Evolutionary conservation across 2,797 vertebrate species (phyloP).

Genomic region (Hyperoplus immaculatus): DNA sequence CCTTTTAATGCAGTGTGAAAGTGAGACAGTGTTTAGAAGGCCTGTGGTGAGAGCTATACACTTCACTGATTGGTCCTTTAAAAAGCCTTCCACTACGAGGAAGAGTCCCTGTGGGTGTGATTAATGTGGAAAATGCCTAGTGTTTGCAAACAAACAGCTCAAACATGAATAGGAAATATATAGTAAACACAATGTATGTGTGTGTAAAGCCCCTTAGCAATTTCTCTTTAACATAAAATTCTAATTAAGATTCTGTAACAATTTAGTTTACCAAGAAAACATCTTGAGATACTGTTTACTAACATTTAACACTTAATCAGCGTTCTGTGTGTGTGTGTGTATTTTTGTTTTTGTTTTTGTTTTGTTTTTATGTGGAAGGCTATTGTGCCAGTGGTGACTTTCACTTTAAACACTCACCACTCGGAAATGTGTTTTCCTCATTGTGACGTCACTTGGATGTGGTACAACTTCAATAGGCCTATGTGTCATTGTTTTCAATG

Average conservation of each 20-base stretch:
- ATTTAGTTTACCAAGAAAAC: too few relatives aligned
- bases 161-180: background rate
- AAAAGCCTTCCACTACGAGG: background rate
- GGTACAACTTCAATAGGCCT: background rate
- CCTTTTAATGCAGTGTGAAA: conserved; percentile 26
- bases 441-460: background rate
- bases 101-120: background rate
- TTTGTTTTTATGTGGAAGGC: background rate
- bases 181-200: background rate
- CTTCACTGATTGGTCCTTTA: conserved; percentile 17
- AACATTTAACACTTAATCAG: too few relatives aligned
- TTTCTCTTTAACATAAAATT: too few relatives aligned
- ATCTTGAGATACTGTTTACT: too few relatives aligned
- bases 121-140: background rate
- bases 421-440: background rate
- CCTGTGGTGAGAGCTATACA: conserved; percentile 14
- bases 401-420: background rate
- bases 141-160: conserved; percentile 7
- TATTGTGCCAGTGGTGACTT: background rate
- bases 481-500: too few relatives aligned
- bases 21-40: conserved; percentile 10
- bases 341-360: too few relatives aligned
- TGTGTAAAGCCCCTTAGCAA: too few relatives aligned
- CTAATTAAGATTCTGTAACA: too few relatives aligned
- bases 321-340: too few relatives aligned